Conservation (phyloP, 2,888 invertebrate species). For the Rhogogaster chlorosoma region DNA sequence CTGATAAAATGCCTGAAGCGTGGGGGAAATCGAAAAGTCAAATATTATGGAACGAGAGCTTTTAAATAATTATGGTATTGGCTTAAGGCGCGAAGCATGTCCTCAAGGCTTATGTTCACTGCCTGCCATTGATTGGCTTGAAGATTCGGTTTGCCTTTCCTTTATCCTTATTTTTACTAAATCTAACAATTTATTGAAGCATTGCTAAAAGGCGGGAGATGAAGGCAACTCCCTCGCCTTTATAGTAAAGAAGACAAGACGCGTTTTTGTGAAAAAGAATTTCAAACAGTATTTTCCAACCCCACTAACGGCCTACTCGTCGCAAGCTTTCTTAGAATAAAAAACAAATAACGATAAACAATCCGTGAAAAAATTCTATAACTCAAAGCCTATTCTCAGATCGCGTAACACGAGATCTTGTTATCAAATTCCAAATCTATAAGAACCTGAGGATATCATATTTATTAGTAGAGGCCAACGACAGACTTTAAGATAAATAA, state of each 20-base stretch:
- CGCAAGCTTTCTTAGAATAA: background rate
- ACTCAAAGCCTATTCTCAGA: constrained; percentile 9
- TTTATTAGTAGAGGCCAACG: background rate
- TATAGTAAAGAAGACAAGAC: background rate
- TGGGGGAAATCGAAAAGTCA: background rate
- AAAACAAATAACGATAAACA: background rate
- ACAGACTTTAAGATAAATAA: background rate
- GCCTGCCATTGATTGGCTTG: background rate
- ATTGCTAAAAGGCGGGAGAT: constrained; percentile 1
- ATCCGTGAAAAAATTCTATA: background rate
- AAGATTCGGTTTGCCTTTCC: background rate
- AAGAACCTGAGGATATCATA: background rate
- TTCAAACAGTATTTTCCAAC: constrained; percentile 10
- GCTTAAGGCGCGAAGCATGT: background rate
- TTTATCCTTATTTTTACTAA: background rate
- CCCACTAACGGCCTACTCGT: background rate
- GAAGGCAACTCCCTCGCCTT: constrained; percentile 18
- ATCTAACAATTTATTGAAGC: constrained; percentile 37
- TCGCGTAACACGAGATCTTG: constrained; percentile 1
- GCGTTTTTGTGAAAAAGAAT: background rate
- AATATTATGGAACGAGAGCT: constrained; percentile 38
- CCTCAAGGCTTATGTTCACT: background rate
- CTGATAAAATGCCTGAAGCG: background rate
- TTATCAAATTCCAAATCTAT: background rate
- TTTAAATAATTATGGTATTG: constrained; percentile 43